These are phyloP conservation scores for Athene cunicularia DNA, from an alignment of 2,113 vertebrate species.

Conservation along the genomic window DNA sequence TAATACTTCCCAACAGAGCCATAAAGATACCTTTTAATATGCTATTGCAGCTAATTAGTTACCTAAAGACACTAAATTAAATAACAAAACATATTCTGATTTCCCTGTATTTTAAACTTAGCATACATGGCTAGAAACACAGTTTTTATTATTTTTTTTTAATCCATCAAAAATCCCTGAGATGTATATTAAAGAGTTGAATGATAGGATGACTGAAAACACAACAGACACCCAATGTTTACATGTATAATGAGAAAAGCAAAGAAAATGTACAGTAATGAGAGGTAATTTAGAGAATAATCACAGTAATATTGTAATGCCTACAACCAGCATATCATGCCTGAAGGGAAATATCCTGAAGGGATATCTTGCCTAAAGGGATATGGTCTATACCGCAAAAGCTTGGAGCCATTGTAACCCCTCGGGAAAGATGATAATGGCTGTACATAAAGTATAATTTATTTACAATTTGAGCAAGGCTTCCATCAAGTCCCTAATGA, in stretches of 20 bases:
- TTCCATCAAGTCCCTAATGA: constrained; percentile 63
- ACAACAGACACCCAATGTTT: neutral
- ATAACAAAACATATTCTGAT: neutral
- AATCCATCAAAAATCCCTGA: neutral
- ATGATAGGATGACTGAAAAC: neutral
- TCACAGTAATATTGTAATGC: constrained; percentile 62
- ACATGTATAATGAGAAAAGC: constrained; percentile 37
- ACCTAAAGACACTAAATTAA: neutral
- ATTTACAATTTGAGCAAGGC: constrained; percentile 66
- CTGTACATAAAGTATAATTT: constrained; percentile 65
- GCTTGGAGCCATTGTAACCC: constrained; percentile 58
- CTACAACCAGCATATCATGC: constrained; percentile 45
- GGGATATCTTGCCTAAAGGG: constrained; percentile 61
- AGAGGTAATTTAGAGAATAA: constrained; percentile 64
- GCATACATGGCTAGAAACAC: neutral
- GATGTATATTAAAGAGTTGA: neutral
- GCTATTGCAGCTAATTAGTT: neutral
- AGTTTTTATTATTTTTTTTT: neutral
- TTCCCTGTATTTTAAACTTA: neutral
- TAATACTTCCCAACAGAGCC: neutral
- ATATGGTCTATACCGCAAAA: constrained; percentile 51
- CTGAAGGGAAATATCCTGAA: constrained; percentile 67
- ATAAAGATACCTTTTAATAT: neutral
- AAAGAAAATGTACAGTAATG: constrained; percentile 50
- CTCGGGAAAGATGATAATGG: constrained; percentile 62